Conservation (phyloP, 2,888 invertebrate species). For the Limenitis arthemis region DNA sequence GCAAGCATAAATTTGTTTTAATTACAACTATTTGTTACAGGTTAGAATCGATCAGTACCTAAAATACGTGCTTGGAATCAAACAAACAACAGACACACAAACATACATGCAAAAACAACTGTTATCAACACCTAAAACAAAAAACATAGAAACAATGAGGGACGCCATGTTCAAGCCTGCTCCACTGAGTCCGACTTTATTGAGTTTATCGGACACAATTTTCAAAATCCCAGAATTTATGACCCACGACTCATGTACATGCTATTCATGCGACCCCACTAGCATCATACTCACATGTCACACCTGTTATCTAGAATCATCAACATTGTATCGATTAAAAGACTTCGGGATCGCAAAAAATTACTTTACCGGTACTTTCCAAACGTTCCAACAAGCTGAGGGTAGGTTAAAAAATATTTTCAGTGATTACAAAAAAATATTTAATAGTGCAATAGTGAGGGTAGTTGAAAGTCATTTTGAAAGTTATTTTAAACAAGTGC, state of each 20-base stretch:
- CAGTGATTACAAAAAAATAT: constrained; percentile 20
- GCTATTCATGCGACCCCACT: constrained; percentile 40
- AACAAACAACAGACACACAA: constrained; percentile 27
- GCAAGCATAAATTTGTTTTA: no score
- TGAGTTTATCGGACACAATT: constrained; percentile 30
- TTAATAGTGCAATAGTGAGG: constrained; percentile 35
- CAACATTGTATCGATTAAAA: constrained; percentile 42
- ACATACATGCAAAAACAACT: constrained; percentile 9
- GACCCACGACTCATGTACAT: constrained; percentile 38
- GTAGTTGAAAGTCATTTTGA: constrained; percentile 25
- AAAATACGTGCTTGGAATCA: constrained; percentile 45
- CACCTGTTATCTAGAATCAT: constrained; percentile 39
- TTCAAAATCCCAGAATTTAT: constrained; percentile 42
- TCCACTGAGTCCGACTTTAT: constrained; percentile 37
- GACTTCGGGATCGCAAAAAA: constrained; percentile 45
- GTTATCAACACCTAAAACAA: constrained; percentile 35
- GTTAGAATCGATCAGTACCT: constrained; percentile 48
- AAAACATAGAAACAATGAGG: constrained; percentile 44
- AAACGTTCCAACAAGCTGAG: constrained; percentile 33
- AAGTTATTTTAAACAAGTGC: constrained; percentile 30
- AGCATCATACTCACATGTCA: constrained; percentile 34
- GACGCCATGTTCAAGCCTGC: constrained; percentile 37
- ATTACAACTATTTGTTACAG: constrained; percentile 30
- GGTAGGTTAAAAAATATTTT: constrained; percentile 30
- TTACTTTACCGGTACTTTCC: constrained; percentile 43